Evolutionary conservation across 2,797 vertebrate species (phyloP).

Genomic region (Allobates femoralis): DNA sequence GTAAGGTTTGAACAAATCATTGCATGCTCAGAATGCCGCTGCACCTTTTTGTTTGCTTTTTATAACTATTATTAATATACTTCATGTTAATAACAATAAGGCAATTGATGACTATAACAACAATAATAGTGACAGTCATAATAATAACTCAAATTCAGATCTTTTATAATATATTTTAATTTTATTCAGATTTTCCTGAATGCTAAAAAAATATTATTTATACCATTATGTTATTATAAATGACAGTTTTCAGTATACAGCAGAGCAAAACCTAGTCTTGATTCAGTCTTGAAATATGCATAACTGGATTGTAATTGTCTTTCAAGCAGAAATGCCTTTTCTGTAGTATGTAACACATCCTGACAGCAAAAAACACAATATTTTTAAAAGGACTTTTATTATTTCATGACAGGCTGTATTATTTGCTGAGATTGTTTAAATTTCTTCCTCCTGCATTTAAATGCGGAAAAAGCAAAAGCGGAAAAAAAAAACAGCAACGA

Average conservation of each 20-base stretch:
- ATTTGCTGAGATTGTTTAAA: constrained; percentile 56
- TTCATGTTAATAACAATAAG: neutral
- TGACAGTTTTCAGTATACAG: constrained; percentile 47
- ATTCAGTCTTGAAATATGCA: constrained; percentile 50
- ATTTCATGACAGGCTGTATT: constrained; percentile 55
- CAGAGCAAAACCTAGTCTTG: constrained; percentile 17
- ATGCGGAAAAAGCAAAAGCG: constrained; percentile 40
- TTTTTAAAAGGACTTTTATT: constrained; percentile 51
- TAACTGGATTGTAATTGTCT: constrained; percentile 43
- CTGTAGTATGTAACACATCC: constrained; percentile 50
- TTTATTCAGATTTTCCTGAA: neutral
- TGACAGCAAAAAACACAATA: constrained; percentile 48
- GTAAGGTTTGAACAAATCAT: too few relatives aligned
- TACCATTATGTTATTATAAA: constrained; percentile 29
- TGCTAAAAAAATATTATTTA: constrained; percentile 16
- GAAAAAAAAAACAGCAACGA: constrained; percentile 37
- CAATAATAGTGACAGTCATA: neutral
- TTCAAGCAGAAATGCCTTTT: constrained; percentile 49
- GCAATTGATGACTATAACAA: neutral
- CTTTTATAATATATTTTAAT: neutral
- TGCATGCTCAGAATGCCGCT: too few relatives aligned
- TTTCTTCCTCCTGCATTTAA: constrained; percentile 37
- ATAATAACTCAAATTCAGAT: neutral
- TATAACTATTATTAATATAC: neutral
- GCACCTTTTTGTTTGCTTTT: too few relatives aligned